Conservation (phyloP, 2,113 vertebrate species). For the Bungarus multicinctus region DNA sequence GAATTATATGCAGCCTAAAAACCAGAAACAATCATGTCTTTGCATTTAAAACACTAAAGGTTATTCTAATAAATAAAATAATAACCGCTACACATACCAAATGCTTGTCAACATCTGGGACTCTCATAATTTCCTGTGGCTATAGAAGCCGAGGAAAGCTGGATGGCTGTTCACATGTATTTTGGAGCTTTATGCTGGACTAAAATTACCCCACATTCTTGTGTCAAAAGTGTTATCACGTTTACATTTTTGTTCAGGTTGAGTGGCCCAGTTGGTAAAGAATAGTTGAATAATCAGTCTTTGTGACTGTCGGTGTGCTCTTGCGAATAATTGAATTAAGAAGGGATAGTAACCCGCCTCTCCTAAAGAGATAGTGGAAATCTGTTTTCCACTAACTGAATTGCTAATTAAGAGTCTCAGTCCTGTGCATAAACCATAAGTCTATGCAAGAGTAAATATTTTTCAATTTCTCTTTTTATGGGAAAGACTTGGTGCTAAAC, state of each 20-base stretch:
- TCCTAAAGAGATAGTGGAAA: neutral
- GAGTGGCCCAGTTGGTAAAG: neutral
- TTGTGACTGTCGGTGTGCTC: neutral
- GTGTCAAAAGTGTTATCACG: neutral
- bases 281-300: neutral
- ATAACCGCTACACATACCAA: neutral
- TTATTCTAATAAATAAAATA: neutral
- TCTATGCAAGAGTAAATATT: neutral
- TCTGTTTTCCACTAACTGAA: neutral
- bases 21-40: neutral
- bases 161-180: neutral
- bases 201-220: neutral
- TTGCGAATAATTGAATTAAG: neutral
- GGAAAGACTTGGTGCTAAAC: neutral
- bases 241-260: neutral
- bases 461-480: neutral
- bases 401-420: neutral
- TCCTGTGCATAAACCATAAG: neutral
- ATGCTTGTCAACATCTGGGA: neutral
- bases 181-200: neutral
- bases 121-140: neutral
- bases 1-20: neutral
- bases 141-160: neutral
- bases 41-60: neutral
- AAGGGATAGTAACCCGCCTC: neutral